Conservation (phyloP, 30 jellyfish, hydroid and myxozoan species). For the Hydractinia echinata region DNA sequence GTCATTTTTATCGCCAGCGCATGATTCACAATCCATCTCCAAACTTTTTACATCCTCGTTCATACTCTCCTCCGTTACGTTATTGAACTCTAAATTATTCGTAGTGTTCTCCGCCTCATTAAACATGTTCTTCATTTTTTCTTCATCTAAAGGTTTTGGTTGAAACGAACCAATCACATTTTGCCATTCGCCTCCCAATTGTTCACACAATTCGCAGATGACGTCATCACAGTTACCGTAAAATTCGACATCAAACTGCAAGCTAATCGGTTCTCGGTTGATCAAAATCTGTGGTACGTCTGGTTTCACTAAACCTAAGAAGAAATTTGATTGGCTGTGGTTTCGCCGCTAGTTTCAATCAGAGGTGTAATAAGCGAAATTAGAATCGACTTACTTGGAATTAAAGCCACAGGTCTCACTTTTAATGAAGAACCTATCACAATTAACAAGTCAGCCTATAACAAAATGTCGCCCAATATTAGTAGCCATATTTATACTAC, state of each 20-base stretch:
- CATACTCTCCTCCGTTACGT: neutral
- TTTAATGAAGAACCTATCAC: conserved; percentile 88
- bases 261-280: conserved; percentile 77
- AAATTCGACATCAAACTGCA: conserved; percentile 74
- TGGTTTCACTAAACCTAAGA: conserved; percentile 55
- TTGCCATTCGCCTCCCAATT: conserved; percentile 73
- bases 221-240: conserved; percentile 91
- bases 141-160: conserved; percentile 5
- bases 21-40: neutral
- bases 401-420: conserved; percentile 83
- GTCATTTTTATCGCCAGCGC: neutral
- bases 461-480: neutral
- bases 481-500: too few relatives aligned
- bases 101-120: neutral
- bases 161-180: conserved; percentile 27
- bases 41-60: neutral
- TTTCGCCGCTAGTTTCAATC: neutral
- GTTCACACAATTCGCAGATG: conserved; percentile 59
- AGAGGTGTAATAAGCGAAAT: neutral
- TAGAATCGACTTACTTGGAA: conserved; percentile 56
- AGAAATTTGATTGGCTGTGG: neutral
- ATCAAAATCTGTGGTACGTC: conserved; percentile 77
- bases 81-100: neutral
- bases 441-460: conserved; percentile 76
- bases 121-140: neutral